These are phyloP conservation scores for Egretta garzetta DNA, from an alignment of 2,113 vertebrate genomes.

Conservation along the genomic window DNA sequence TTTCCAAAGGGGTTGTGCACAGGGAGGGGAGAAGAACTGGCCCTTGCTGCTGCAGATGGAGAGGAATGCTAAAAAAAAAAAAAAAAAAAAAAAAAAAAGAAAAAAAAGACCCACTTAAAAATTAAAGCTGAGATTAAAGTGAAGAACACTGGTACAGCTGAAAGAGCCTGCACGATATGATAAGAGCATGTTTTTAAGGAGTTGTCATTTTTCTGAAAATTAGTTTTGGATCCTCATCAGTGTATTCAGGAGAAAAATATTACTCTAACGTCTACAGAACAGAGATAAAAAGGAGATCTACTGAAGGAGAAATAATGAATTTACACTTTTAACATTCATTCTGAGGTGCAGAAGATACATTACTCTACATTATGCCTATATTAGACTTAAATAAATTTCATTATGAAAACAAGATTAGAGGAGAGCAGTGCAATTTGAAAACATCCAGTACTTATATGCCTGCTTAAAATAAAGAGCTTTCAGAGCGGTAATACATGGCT, in stretches of 20 bases:
- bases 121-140: not conserved
- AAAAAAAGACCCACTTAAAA: not conserved
- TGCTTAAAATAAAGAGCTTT: conserved; percentile 62
- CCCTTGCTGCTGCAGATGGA: not conserved
- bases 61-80: not conserved
- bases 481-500: not conserved
- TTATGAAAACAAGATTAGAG: conserved; percentile 73
- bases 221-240: conserved; percentile 70
- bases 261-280: conserved; percentile 52
- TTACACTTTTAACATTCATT: conserved; percentile 67
- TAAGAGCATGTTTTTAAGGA: conserved; percentile 54
- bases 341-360: conserved; percentile 64
- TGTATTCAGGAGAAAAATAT: conserved; percentile 57
- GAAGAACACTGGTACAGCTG: not conserved
- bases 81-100: not conserved
- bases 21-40: not conserved
- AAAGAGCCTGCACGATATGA: not conserved
- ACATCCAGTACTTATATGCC: conserved; percentile 49
- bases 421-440: conserved; percentile 65
- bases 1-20: not conserved
- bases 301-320: conserved; percentile 68
- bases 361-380: conserved; percentile 69
- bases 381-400: conserved; percentile 77
- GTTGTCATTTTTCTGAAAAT: conserved; percentile 65
- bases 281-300: conserved; percentile 69